Evolutionary conservation across 2,797 vertebrate species (phyloP), one percentile per base, ranked within the genome.

Genomic region (Leuciscus waleckii): DNA sequence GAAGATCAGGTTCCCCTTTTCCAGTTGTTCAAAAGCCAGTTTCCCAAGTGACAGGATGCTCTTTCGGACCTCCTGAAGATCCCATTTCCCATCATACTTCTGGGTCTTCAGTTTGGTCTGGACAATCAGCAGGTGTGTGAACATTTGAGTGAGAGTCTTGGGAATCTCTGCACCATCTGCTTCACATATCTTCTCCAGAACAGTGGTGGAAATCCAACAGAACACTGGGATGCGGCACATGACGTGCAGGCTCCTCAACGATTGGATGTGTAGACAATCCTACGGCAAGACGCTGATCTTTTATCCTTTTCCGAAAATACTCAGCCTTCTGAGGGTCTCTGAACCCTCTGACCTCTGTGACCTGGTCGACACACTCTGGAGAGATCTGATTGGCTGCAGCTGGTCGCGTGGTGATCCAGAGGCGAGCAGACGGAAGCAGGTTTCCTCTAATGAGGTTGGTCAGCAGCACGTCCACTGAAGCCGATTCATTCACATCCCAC

Each of bases 331-430:
- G 49, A n/a, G 49, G 80, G 21, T 86, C 19, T 49, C 26, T 61
- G 39, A 86, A 70, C 54, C 74, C 77, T 61, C 17, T 61, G n/a
- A 43, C 65, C 51, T 83, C 82, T 54, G 82, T 83, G n/a, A 83
- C 46, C 82, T 67, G 61, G 82, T 32, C 35, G 1, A 84, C 63
- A 56, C 49, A 77, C 23, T 67, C 58, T 35, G 81, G 19, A 51
- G 81, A 54, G 43, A 74, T 82, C 81, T 82, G 81, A 82, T 11
- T 74, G 37, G 69, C 35, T 49, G 81, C 81, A 5, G 51, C 81
- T 2, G 81, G 81, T 82, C 69, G 39, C 0, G 69, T 29, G 51
- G 81, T 43, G 3, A 82, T 73, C 80, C 80, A 82, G 51, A 82
- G 49, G 2, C 2, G 49, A 41, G 79, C 67, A 73, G 51, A 82